Conservation (phyloP, 2,888 invertebrate genomes). For the Pollenia amentaria region DNA sequence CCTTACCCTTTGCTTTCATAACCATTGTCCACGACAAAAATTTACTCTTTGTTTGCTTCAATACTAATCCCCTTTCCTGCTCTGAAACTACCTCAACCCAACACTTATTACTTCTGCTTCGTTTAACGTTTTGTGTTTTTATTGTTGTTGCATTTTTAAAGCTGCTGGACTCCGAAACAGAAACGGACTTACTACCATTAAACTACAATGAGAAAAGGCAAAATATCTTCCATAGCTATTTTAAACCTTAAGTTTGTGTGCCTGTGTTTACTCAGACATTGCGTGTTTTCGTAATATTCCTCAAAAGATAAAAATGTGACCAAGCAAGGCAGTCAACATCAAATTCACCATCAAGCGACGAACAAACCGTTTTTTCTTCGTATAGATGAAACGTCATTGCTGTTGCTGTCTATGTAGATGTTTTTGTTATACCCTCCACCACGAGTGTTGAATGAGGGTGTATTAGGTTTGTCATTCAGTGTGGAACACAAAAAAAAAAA, state of each 20-base stretch:
- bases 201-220: conserved; percentile 40
- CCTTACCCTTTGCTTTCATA: not conserved
- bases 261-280: conserved; percentile 79
- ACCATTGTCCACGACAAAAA: conserved; percentile 28
- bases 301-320: conserved; percentile 84
- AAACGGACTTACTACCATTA: conserved; percentile 61
- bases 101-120: conserved; percentile 34
- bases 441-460: too few relatives aligned
- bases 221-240: conserved; percentile 33
- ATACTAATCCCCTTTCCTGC: conserved; percentile 51
- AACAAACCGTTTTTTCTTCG: conserved; percentile 68
- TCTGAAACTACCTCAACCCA: not conserved
- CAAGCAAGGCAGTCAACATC: conserved; percentile 77
- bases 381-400: conserved; percentile 60
- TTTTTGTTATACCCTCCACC: not conserved
- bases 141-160: conserved; percentile 54
- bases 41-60: conserved; percentile 52
- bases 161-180: conserved; percentile 54
- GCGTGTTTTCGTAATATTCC: conserved; percentile 85
- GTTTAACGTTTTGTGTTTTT: conserved; percentile 56
- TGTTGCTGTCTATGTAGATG: conserved; percentile 18
- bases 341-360: conserved; percentile 66
- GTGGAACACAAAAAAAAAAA: too few relatives aligned
- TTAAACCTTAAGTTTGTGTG: conserved; percentile 53
- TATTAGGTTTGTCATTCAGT: too few relatives aligned